Evolutionary conservation across 2,113 vertebrate species (phyloP), one percentile per base, ranked within the genome.

Genomic region (Leptobrachium leishanense): DNA sequence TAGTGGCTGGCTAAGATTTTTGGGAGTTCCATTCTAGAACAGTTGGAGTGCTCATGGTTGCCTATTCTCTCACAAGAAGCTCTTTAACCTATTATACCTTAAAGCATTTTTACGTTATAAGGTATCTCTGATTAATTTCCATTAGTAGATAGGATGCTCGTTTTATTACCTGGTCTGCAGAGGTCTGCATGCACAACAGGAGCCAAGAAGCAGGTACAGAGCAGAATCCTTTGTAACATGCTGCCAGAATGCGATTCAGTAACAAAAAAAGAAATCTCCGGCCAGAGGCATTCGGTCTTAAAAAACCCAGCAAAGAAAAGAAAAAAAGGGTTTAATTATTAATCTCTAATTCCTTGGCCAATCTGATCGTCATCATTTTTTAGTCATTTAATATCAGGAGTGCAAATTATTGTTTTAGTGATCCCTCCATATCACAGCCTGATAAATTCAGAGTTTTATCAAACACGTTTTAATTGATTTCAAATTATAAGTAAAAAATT

Each of bases 261-360:
- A 53, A 63, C 81, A 84, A 87, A 31, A 31, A 87, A 81, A 80
- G 79, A 75, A 82, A 76, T 55, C 54, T 82, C 67, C 68, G 82
- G 57, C 41, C 75, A 43, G 53, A 80, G 54, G 74, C 82, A 86
- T 85, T 84, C 85, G 83, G 83, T 87, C 83, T 89, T 88, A 90
- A 90, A 88, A 77, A 88, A 31, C 88, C 87, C 81, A 85, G 85
- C 84, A 77, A 4, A 83, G 82, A 84, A 53, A 7, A 31, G 46
- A 50, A 50, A 7, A 92, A 82, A 82, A 88, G 82, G 84, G 88
- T 83, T 92, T 92, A 92, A 92, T 92, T 68, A 93, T 92, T 93
- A 94, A 91, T 85, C 77, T 68, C 5, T 75, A 55, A 62, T 0
- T 85, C 83, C 87, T 84, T 85, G 82, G 83, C 79, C 83, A 89